A percentile compares a stretch with the other conserved stretches of the same genome.
Conservation (phyloP, 2,113 vertebrate genomes). For the cat (Felis catus) region F.catus_Fca126_mat1.0 CM031412.1:183485001-183485500, state of each 20-base stretch:
- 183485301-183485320: not conserved
- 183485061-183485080: too few relatives aligned
- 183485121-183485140: too few relatives aligned
- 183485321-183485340: not conserved
- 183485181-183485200: not conserved
- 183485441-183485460: not conserved
- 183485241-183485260: not conserved
- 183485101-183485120: too few relatives aligned
- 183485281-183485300: not conserved
- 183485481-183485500: not conserved
- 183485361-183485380: not conserved
- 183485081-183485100: too few relatives aligned
- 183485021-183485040: too few relatives aligned
- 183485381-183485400: not conserved
- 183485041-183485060: too few relatives aligned
- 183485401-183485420: not conserved
- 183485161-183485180: not conserved
- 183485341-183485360: not conserved
- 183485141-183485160: not conserved
- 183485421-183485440: not conserved
- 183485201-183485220: not conserved
- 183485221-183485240: not conserved
- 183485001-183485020: too few relatives aligned
- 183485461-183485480: not conserved
- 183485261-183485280: not conserved